Conservation (phyloP, 2,797 vertebrate species). For the Pipistrellus pygmaeus region DNA sequence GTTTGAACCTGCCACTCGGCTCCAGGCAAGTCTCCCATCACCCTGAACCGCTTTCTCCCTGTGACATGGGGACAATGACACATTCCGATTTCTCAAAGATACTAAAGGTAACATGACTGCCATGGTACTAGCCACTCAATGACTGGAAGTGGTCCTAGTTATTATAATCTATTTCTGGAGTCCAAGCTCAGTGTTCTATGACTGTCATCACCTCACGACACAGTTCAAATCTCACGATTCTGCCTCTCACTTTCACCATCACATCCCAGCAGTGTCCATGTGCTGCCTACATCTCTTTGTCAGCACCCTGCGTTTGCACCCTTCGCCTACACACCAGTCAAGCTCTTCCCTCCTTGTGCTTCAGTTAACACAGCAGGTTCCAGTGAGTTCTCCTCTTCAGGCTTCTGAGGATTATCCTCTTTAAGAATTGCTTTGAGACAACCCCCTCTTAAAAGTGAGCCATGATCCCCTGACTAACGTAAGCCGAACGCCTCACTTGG, state of each 20-base stretch:
- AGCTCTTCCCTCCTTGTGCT: neutral
- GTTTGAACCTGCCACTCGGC: neutral
- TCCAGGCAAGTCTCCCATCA: neutral
- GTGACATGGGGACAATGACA: neutral
- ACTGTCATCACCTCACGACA: fast-evolving
- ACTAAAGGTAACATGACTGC: neutral
- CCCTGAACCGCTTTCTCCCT: neutral
- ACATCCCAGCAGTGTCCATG: fast-evolving
- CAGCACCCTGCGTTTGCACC: fast-evolving
- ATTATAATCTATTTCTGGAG: neutral
- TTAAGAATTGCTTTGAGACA: neutral
- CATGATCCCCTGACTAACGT: fast-evolving
- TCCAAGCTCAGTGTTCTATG: neutral
- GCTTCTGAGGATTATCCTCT: neutral
- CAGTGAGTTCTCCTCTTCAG: neutral
- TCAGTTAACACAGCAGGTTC: neutral
- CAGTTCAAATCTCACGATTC: neutral
- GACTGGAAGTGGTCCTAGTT: neutral
- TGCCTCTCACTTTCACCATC: neutral
- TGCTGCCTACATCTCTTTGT: neutral
- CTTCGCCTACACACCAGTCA: neutral
- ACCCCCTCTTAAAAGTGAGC: neutral
- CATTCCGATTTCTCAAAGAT: neutral
- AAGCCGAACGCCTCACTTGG: neutral
- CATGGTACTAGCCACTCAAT: neutral